Conservation (phyloP, 2,113 vertebrate genomes). For the Otolemur garnettii region DNA sequence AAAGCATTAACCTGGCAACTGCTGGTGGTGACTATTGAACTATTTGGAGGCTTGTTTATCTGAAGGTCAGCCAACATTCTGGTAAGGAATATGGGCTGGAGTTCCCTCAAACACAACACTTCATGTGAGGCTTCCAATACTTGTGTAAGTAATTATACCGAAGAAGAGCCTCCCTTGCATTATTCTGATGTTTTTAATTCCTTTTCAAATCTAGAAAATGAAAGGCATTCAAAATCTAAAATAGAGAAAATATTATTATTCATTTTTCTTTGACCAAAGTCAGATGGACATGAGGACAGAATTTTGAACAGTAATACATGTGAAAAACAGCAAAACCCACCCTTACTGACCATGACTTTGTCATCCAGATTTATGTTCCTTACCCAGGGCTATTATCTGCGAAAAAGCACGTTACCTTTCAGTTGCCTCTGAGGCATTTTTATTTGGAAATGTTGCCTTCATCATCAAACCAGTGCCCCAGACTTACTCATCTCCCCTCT, state of each 20-base stretch:
- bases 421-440: background rate
- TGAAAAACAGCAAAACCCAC: conserved; percentile 13
- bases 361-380: background rate
- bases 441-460: background rate
- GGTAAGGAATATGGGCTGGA: conserved; percentile 76
- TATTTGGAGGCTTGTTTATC: conserved; percentile 72
- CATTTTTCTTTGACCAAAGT: conserved; percentile 35
- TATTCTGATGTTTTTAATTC: conserved; percentile 73
- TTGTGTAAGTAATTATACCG: conserved; percentile 64
- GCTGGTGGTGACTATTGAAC: conserved; percentile 63
- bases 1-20: conserved; percentile 73
- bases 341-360: background rate
- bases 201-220: conserved; percentile 70
- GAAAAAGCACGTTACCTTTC: background rate
- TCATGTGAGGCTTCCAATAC: conserved; percentile 53
- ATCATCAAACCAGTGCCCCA: conserved; percentile 31
- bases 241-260: conserved; percentile 54
- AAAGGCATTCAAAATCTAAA: conserved; percentile 56
- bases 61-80: conserved; percentile 75
- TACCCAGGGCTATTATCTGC: background rate
- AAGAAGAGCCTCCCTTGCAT: conserved; percentile 48
- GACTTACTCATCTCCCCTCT: background rate
- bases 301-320: background rate
- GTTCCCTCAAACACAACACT: conserved; percentile 75
- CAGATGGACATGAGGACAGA: conserved; percentile 39